Evolutionary conservation across 1,140 invertebrate genomes (phyloP).

Genomic region (Schlechtendalia chinensis): DNA sequence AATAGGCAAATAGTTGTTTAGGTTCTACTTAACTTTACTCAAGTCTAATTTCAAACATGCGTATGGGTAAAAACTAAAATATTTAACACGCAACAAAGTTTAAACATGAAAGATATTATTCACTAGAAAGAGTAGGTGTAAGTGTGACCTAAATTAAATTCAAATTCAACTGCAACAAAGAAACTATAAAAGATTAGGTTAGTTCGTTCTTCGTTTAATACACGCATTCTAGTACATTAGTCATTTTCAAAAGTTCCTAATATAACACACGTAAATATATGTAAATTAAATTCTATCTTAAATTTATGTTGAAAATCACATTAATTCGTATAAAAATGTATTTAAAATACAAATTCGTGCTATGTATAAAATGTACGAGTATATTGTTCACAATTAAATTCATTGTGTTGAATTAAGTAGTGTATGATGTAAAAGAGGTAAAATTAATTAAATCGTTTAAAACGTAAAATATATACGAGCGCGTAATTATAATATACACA

Average conservation of each 20-base stretch:
- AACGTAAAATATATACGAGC: too few species aligned
- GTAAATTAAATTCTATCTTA: background rate
- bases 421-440: too few species aligned
- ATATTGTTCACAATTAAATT: background rate
- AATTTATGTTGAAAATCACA: slow-evolving; percentile 24
- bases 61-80: background rate
- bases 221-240: background rate
- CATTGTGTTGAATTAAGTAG: too few species aligned
- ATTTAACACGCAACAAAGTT: slow-evolving; percentile 14
- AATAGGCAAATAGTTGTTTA: too few species aligned
- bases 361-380: too few species aligned
- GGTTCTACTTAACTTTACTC: too few species aligned
- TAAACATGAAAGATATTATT: slow-evolving; percentile 12
- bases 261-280: background rate
- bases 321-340: slow-evolving; percentile 20
- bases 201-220: too few species aligned
- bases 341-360: background rate
- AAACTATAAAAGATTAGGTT: slow-evolving; percentile 10
- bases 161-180: background rate
- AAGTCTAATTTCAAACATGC: background rate
- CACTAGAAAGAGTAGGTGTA: background rate
- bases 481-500: too few species aligned
- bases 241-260: slow-evolving; percentile 3
- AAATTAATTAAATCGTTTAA: too few species aligned
- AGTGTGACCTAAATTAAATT: slow-evolving; percentile 7